Evolutionary conservation across 2,888 invertebrate species (phyloP).

Genomic region (Caenorhabditis drosophilae): DNA sequence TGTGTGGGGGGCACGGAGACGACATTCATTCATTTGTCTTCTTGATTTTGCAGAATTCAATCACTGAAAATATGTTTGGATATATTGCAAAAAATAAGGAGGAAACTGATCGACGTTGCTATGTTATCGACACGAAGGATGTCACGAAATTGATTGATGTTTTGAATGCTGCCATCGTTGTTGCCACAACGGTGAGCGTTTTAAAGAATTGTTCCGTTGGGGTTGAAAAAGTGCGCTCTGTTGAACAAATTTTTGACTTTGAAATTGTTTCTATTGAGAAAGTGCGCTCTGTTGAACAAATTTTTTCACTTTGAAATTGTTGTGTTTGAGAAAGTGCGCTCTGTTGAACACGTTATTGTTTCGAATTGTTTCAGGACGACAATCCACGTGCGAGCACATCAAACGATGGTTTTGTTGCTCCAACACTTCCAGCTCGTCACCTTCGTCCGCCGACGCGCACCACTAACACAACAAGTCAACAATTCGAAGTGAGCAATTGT

Average conservation of each 20-base stretch:
- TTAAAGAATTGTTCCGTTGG: too few relatives aligned
- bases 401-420: slow-evolving; percentile 7
- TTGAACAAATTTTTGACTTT: too few relatives aligned
- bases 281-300: not conserved
- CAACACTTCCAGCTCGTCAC: not conserved
- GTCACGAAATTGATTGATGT: slow-evolving; percentile 17
- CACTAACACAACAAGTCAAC: not conserved
- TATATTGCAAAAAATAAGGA: slow-evolving; percentile 41
- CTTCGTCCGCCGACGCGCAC: not conserved
- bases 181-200: slow-evolving; percentile 3
- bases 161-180: slow-evolving; percentile 12
- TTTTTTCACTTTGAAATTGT: not conserved
- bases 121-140: slow-evolving; percentile 29
- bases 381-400: not conserved
- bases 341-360: not conserved
- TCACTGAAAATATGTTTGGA: slow-evolving; percentile 25
- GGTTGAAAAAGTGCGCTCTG: too few relatives aligned
- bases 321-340: not conserved
- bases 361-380: not conserved
- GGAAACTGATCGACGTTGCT: slow-evolving; percentile 25
- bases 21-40: too few relatives aligned
- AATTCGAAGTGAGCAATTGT: too few relatives aligned
- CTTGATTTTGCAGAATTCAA: slow-evolving; percentile 1
- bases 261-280: not conserved
- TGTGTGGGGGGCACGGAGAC: too few relatives aligned